These are phyloP conservation scores for Nematolebias whitei DNA, from an alignment of 2,113 vertebrate species.

Conservation along the genomic window DNA sequence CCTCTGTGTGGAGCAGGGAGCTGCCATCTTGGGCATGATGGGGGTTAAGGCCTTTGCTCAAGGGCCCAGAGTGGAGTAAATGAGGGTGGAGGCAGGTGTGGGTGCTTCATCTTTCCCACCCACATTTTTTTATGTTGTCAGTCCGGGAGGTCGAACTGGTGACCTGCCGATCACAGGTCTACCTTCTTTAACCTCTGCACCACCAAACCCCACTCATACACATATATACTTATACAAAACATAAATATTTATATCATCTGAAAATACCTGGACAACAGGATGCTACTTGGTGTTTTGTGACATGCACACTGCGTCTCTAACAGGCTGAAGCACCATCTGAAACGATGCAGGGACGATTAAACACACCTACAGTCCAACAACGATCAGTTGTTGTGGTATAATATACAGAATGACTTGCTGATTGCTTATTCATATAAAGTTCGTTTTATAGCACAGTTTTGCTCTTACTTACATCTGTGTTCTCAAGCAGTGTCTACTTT, in stretches of 20 bases:
- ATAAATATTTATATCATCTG: slow-evolving; percentile 19
- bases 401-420: slow-evolving; percentile 42
- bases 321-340: slow-evolving; percentile 73
- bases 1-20: no score
- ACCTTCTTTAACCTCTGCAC: no score
- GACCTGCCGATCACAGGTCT: no score
- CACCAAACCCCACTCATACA: no score
- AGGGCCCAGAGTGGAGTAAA: no score
- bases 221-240: no score
- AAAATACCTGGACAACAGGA: slow-evolving; percentile 40
- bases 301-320: slow-evolving; percentile 51
- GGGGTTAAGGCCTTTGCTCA: no score
- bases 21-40: no score
- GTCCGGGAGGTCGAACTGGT: no score
- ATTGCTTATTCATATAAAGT: slow-evolving; percentile 19
- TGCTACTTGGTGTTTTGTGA: slow-evolving; percentile 56
- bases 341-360: slow-evolving; percentile 44
- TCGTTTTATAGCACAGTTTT: slow-evolving; percentile 2
- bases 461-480: slow-evolving; percentile 6
- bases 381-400: slow-evolving; percentile 48
- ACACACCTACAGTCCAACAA: slow-evolving; percentile 27
- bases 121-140: no score
- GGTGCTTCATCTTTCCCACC: no score
- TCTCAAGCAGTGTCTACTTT: slow-evolving; percentile 19
- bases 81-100: no score